Percentiles rank a stretch among this genome's conserved stretches.
Evolutionary conservation across 2,888 invertebrate species (phyloP).

Genomic region (Ochlodes sylvanus): DNA sequence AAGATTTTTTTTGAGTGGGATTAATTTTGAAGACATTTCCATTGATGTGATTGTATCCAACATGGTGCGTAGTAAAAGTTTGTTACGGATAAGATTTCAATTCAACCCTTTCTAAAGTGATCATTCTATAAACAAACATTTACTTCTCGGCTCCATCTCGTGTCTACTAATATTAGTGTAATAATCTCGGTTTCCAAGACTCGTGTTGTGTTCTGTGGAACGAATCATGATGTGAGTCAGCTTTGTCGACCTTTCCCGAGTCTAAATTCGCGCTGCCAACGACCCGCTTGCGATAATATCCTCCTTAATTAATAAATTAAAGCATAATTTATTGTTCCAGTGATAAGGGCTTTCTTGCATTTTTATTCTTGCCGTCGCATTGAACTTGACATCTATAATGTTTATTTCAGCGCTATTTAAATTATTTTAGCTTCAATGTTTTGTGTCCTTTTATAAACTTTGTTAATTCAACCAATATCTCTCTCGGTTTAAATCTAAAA

Average conservation of each 20-base stretch:
- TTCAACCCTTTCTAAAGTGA: not conserved
- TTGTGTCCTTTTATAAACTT: no score
- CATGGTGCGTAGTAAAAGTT: no score
- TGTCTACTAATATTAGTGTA: conserved; percentile 28
- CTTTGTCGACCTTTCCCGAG: conserved; percentile 66
- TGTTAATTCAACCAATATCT: no score
- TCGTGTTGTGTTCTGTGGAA: conserved; percentile 17
- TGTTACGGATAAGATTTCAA: no score
- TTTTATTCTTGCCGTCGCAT: not conserved
- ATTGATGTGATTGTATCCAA: no score
- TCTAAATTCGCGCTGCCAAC: conserved; percentile 78
- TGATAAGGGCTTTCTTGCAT: conserved; percentile 24
- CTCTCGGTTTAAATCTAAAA: no score
- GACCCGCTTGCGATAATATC: conserved; percentile 53
- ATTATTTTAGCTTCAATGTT: no score
- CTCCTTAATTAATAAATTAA: conserved; percentile 60
- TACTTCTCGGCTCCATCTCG: not conserved
- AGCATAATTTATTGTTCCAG: conserved; percentile 31
- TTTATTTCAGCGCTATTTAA: no score
- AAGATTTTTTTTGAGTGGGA: no score
- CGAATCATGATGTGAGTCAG: conserved; percentile 60
- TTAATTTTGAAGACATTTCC: no score
- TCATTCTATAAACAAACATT: conserved; percentile 6
- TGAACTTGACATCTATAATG: conserved; percentile 12
- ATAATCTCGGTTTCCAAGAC: conserved; percentile 33